Conservation (phyloP, 2,888 invertebrate species). For the Lamproptera curius region DNA sequence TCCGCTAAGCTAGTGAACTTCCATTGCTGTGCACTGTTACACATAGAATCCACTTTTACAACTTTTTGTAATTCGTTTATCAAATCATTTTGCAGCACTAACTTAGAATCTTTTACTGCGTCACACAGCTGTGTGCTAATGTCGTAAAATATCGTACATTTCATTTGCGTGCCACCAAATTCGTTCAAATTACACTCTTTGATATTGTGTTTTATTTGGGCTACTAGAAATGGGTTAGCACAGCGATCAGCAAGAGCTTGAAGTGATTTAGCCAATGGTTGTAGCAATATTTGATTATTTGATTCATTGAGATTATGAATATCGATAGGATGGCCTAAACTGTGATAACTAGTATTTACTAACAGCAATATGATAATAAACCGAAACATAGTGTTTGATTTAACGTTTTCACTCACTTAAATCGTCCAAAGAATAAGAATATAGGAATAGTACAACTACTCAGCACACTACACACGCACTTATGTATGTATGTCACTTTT, state of each 20-base stretch:
- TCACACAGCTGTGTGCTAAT: constrained; percentile 56
- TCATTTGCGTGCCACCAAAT: constrained; percentile 39
- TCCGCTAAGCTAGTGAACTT: constrained; percentile 39
- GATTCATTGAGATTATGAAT: no score
- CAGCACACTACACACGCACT: no score
- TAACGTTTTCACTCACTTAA: no score
- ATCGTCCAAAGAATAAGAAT: no score
- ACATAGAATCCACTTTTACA: constrained; percentile 38
- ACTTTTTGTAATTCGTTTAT: constrained; percentile 34
- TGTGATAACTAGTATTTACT: constrained; percentile 46
- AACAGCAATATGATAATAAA: constrained; percentile 47
- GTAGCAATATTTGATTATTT: constrained; percentile 24
- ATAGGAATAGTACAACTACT: no score
- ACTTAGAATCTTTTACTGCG: constrained; percentile 33
- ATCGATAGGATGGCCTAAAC: constrained; percentile 45
- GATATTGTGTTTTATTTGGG: constrained; percentile 40
- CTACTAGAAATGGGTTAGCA: constrained; percentile 43
- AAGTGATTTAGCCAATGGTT: constrained; percentile 25
- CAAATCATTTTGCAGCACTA: constrained; percentile 38
- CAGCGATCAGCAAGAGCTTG: constrained; percentile 43
- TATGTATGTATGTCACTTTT: no score
- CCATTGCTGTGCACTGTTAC: constrained; percentile 46
- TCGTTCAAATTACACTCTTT: constrained; percentile 40
- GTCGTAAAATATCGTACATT: constrained; percentile 62
- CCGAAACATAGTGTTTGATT: no score